phyloP scores from a whole-genome alignment of 2,113 vertebrate genomes.

The Garra rufa region DNA sequence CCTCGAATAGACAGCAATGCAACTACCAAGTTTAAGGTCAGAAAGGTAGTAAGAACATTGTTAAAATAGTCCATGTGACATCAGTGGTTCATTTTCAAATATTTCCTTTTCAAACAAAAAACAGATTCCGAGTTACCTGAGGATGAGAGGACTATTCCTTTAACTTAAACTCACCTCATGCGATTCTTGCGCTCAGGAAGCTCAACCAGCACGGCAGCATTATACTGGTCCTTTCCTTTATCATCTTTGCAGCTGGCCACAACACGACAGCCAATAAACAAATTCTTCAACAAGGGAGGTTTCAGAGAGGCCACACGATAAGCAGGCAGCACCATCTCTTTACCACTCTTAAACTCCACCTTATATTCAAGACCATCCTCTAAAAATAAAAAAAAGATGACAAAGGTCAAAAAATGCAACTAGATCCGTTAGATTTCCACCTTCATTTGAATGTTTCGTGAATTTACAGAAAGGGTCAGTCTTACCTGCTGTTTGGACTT shows the following conservation, averaged over 20 bases:
- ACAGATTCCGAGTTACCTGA: not conserved
- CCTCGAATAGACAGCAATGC: too few relatives aligned
- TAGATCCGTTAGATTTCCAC: not conserved
- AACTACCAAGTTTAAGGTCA: too few relatives aligned
- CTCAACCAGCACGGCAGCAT: slow-evolving; percentile 85
- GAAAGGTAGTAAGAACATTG: too few relatives aligned
- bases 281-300: slow-evolving; percentile 70
- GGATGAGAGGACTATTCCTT: not conserved
- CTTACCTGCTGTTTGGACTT: slow-evolving; percentile 81
- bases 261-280: slow-evolving; percentile 85
- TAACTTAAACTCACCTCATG: slow-evolving; percentile 78
- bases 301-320: slow-evolving; percentile 86
- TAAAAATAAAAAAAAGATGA: slow-evolving; percentile 59
- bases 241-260: slow-evolving; percentile 78
- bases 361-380: slow-evolving; percentile 82
- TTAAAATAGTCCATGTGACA: too few relatives aligned
- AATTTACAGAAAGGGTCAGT: not conserved
- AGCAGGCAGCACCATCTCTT: slow-evolving; percentile 85
- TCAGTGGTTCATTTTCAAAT: too few relatives aligned
- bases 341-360: slow-evolving; percentile 84
- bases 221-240: slow-evolving; percentile 78
- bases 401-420: not conserved
- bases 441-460: not conserved
- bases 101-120: too few relatives aligned
- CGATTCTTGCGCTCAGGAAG: slow-evolving; percentile 86